phyloP scores from a whole-genome alignment of 2,113 vertebrate genomes.

The Strigops habroptila region DNA sequence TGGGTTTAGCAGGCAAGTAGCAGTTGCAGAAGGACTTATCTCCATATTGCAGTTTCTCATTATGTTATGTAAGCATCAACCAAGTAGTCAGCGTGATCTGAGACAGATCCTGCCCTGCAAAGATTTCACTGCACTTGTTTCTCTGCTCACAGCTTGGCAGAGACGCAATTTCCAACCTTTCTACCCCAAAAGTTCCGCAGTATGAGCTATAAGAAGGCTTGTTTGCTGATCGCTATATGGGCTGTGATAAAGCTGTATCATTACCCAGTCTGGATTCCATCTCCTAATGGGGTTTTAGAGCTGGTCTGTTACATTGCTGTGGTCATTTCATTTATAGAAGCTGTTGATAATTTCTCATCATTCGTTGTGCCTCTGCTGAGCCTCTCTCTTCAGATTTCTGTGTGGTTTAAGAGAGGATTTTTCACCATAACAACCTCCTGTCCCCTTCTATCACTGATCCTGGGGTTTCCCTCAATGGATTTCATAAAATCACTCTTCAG shows the following conservation, averaged over 20 bases:
- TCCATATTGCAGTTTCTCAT: not conserved
- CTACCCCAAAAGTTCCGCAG: not conserved
- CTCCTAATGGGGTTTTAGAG: not conserved
- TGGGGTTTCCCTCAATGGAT: slow-evolving; percentile 26
- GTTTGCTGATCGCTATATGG: not conserved
- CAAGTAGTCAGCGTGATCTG: not conserved
- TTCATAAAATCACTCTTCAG: slow-evolving; percentile 36
- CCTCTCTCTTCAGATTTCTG: not conserved
- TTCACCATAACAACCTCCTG: slow-evolving; percentile 21
- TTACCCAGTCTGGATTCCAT: not conserved
- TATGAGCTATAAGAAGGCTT: not conserved
- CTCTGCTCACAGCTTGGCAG: not conserved
- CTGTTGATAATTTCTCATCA: slow-evolving; percentile 2
- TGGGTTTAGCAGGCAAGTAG: not conserved
- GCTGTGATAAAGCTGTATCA: not conserved
- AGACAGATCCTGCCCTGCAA: not conserved
- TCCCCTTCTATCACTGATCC: not conserved
- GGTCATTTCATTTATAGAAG: not conserved
- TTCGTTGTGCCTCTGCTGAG: not conserved
- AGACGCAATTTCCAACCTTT: not conserved
- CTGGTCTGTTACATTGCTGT: not conserved
- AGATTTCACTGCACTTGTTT: not conserved
- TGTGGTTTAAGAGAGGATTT: slow-evolving; percentile 17
- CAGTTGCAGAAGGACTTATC: not conserved
- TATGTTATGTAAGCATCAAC: not conserved